These are phyloP conservation scores for Phyllopteryx taeniolatus DNA, from an alignment of 2,113 vertebrate genomes.

Conservation along the genomic window DNA sequence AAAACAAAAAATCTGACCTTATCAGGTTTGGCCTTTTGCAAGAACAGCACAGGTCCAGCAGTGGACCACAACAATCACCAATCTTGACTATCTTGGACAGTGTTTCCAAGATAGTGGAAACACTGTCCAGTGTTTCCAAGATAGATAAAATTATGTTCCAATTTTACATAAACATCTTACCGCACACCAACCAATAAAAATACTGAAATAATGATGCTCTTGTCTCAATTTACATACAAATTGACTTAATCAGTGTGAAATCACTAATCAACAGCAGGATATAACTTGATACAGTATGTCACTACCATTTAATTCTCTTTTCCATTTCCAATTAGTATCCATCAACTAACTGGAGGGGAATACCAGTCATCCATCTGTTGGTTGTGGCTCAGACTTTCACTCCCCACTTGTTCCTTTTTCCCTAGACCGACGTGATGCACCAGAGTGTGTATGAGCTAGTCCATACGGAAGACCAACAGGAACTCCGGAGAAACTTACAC, in stretches of 20 bases:
- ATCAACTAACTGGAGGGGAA: background rate
- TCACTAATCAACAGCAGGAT: background rate
- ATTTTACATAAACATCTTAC: too few species aligned
- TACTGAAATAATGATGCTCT: background rate
- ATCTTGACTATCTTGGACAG: background rate
- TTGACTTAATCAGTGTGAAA: background rate
- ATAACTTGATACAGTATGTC: background rate
- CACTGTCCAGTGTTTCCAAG: too few species aligned
- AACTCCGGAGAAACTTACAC: conserved; percentile 77
- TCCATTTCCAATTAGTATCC: background rate
- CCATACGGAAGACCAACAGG: conserved; percentile 79
- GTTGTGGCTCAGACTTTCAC: background rate
- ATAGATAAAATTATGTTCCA: too few species aligned
- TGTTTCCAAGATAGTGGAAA: background rate
- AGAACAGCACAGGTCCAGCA: conserved; percentile 12
- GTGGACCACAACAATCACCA: background rate
- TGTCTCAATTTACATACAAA: background rate
- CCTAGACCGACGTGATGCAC: conserved; percentile 80
- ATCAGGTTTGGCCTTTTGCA: conserved; percentile 52
- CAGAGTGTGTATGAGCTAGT: conserved; percentile 81
- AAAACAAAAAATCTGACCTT: conserved; percentile 34
- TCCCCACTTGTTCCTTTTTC: background rate
- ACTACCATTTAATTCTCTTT: background rate
- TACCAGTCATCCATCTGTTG: background rate
- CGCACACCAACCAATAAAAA: too few species aligned